phyloP scores from a whole-genome alignment of 2,113 vertebrate genomes.

The Clarias magur region DNA sequence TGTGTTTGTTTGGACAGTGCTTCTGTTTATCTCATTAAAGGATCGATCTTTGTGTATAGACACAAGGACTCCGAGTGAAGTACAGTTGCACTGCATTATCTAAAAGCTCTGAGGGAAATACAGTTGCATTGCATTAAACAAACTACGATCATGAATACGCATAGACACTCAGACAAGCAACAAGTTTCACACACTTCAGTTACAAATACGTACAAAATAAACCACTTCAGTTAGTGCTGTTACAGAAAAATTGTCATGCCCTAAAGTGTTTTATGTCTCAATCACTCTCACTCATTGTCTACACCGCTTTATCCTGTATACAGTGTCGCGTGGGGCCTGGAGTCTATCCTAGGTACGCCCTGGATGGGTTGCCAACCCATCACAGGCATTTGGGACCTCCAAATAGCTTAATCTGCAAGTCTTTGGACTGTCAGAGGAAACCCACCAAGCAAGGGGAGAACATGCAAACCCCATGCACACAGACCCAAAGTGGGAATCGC shows the following conservation, averaged over 20 bases:
- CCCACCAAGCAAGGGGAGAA: too few species aligned
- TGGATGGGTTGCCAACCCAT: too few species aligned
- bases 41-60: constrained; percentile 59
- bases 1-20: constrained; percentile 28
- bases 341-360: too few species aligned
- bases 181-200: background rate
- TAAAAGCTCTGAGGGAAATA: constrained; percentile 15
- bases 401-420: too few species aligned
- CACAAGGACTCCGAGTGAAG: constrained; percentile 15
- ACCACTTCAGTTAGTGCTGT: background rate
- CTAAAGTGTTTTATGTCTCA: background rate
- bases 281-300: too few species aligned
- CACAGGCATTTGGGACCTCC: too few species aligned
- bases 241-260: background rate
- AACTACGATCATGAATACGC: background rate
- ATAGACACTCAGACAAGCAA: constrained; percentile 10
- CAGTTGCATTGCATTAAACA: constrained; percentile 26
- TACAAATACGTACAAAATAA: background rate
- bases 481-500: too few species aligned
- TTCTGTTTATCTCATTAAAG: constrained; percentile 59
- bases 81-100: constrained; percentile 37
- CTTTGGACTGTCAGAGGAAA: too few species aligned
- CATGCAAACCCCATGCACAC: too few species aligned
- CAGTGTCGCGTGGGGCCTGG: too few species aligned
- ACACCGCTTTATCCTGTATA: too few species aligned